These are phyloP conservation scores for Galendromus occidentalis DNA, from an alignment of 1,140 invertebrate species.

Conservation along the genomic window DNA sequence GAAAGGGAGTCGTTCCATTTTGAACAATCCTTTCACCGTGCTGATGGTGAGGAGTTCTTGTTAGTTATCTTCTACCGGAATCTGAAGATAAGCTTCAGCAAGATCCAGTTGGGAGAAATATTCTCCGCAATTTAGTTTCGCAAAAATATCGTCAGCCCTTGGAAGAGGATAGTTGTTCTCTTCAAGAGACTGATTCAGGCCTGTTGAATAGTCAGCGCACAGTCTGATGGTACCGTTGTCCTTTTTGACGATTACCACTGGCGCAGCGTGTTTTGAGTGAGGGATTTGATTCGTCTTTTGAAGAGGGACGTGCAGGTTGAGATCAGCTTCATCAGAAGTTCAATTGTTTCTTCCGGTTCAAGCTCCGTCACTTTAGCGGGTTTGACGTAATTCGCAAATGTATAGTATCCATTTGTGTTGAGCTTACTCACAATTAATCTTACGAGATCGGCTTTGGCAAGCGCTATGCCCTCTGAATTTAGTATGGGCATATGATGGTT, in stretches of 20 bases:
- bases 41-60: background rate
- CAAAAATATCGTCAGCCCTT: background rate
- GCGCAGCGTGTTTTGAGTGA: background rate
- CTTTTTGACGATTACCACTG: background rate
- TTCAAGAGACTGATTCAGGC: background rate
- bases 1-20: too few species aligned
- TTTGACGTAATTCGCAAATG: too few species aligned
- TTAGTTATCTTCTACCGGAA: background rate
- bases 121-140: background rate
- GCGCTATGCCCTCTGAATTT: too few species aligned
- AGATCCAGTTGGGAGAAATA: background rate
- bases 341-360: too few species aligned
- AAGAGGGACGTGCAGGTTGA: too few species aligned
- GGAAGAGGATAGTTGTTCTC: background rate
- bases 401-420: too few species aligned
- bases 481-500: too few species aligned
- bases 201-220: background rate
- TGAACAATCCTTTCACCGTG: background rate
- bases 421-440: too few species aligned
- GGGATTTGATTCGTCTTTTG: too few species aligned
- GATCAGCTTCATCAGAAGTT: too few species aligned
- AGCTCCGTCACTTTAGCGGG: too few species aligned
- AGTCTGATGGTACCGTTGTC: background rate
- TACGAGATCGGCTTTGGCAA: too few species aligned
- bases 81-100: background rate